Conservation (phyloP, 2,888 invertebrate genomes). For the Noctua comes region DNA sequence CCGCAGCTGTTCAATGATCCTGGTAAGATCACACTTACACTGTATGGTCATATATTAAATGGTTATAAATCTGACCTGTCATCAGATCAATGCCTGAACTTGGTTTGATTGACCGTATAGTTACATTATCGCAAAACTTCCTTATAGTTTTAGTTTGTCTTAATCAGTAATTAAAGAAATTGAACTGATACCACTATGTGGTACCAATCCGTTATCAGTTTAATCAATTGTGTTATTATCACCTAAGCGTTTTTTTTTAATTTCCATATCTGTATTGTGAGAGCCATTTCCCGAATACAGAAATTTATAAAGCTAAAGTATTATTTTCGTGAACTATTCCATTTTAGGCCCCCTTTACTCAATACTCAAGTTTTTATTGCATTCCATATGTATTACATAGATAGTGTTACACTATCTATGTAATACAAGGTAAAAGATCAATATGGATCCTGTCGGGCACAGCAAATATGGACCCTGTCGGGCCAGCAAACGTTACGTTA, state of each 20-base stretch:
- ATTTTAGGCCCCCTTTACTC: too few relatives aligned
- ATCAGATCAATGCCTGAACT: not conserved
- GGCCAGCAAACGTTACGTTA: too few relatives aligned
- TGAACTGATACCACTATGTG: not conserved
- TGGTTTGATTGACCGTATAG: not conserved
- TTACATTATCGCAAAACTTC: not conserved
- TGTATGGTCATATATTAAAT: too few relatives aligned
- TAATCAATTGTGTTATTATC: not conserved
- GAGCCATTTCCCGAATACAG: not conserved
- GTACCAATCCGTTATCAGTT: not conserved
- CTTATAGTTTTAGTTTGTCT: not conserved
- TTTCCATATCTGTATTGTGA: not conserved
- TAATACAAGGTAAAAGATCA: too few relatives aligned
- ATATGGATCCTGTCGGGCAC: too few relatives aligned
- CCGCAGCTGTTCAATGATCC: constrained; percentile 87
- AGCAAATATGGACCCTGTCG: too few relatives aligned
- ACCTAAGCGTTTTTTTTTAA: not conserved
- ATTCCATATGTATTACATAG: too few relatives aligned
- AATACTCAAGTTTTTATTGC: too few relatives aligned
- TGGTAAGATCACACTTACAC: constrained; percentile 73
- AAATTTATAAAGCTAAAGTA: not conserved
- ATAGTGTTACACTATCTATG: too few relatives aligned
- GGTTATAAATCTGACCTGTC: too few relatives aligned
- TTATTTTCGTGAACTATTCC: not conserved
- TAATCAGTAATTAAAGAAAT: not conserved